phyloP scores from a whole-genome alignment of 1,140 invertebrate species.

The Drosophila obscura region DNA sequence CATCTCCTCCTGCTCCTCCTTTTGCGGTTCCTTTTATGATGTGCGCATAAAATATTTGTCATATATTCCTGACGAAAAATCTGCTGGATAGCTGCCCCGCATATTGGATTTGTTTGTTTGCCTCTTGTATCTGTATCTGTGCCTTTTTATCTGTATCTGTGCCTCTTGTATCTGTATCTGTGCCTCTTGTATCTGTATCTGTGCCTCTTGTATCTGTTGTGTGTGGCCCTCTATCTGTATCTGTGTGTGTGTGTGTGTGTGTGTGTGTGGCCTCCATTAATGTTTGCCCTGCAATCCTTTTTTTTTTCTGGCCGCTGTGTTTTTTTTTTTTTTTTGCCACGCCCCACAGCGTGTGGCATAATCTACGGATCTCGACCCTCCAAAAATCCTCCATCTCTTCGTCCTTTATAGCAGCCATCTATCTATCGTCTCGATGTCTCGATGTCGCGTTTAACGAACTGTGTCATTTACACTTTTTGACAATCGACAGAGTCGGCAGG shows the following conservation, averaged over 20 bases:
- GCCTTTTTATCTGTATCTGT: neutral
- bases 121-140: slow-evolving; percentile 14
- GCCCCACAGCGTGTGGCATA: slow-evolving; percentile 68
- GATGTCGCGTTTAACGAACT: slow-evolving; percentile 80
- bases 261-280: slow-evolving; percentile 58
- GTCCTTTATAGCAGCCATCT: slow-evolving; percentile 13
- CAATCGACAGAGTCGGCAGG: slow-evolving; percentile 26
- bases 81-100: slow-evolving; percentile 31
- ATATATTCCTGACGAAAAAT: slow-evolving; percentile 68
- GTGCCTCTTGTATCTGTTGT: neutral
- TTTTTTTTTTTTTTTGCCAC: slow-evolving; percentile 53
- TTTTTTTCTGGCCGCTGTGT: slow-evolving; percentile 8
- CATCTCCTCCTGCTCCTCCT: slow-evolving; percentile 10
- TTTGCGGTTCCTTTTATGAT: slow-evolving; percentile 76
- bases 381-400: slow-evolving; percentile 10
- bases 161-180: neutral
- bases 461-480: slow-evolving; percentile 82
- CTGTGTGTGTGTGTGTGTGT: slow-evolving; percentile 6
- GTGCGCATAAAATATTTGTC: slow-evolving; percentile 81
- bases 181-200: slow-evolving; percentile 19
- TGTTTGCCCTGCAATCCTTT: slow-evolving; percentile 71
- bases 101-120: slow-evolving; percentile 51
- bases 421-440: slow-evolving; percentile 39
- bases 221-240: neutral
- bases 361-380: slow-evolving; percentile 61